Base-by-base conservation (phyloP, 2,113 vertebrate genomes). In the Stegastes partitus region DNA sequence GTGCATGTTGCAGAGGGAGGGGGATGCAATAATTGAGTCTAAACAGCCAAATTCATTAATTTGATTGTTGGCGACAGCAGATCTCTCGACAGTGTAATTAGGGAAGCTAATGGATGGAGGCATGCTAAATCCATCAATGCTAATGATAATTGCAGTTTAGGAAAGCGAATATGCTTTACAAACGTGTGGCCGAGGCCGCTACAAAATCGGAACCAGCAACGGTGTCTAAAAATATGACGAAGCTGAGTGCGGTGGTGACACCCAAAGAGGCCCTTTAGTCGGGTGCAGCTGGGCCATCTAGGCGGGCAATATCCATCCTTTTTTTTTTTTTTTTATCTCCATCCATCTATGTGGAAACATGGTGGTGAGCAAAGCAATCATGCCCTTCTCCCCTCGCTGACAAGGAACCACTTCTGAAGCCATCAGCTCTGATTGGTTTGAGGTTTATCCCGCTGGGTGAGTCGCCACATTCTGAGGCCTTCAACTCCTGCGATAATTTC, bases 31-130 rank as follows among this genome's bases (percentile, higher is more conserved):
- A 92, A 93, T 93, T 90, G 86, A 68, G 86, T 86, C 78, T 86
- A 89, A 95, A 93, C 91, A 86, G 85, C 82, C 77, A 89, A 93
- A 93, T 92, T 93, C 86, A 94, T 94, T 93, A 90, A 93, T 93
- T 81, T 89, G 89, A 93, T 93, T 91, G 88, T 93, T 91, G 91
- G 87, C 81, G 84, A 91, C 88, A 82, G 88, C 85, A 84, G 85
- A 94, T 93, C 89, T 92, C 89, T 84, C 73, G 51, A 77, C 90
- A 92, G 88, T 61, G 87, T 94, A 93, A 95, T 94, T 93, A 93
- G 84, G 75, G 87, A 82, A 86, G 71, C 92, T 93, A 93, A 94
- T 91, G 87, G 91, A 93, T 92, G 77, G 75, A 68, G 77, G 84
- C 84, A 83, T 64, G 79, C 81, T 90, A 87, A 89, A 93, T 94